These are phyloP conservation scores for Nasua narica DNA, from an alignment of 2,797 vertebrate species.

Conservation along the genomic window DNA sequence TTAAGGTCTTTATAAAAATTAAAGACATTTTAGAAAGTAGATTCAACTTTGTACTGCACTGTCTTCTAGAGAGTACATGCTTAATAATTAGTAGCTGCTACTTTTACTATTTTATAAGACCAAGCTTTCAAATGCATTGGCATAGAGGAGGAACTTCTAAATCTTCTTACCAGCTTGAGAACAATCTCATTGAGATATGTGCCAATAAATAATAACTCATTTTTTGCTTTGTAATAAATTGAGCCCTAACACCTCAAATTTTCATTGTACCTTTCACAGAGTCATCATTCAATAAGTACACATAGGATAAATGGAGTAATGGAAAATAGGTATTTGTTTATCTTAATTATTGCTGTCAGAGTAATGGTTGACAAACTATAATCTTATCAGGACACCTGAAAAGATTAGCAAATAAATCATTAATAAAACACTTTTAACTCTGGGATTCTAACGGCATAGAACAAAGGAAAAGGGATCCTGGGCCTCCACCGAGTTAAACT, in stretches of 20 bases:
- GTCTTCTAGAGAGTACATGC: neutral
- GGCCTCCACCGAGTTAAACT: neutral
- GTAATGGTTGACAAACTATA: neutral
- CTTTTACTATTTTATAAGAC: neutral
- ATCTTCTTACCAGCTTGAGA: neutral
- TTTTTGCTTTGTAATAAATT: neutral
- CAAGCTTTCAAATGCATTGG: neutral
- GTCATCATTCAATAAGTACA: neutral
- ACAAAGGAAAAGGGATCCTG: neutral
- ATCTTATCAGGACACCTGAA: neutral
- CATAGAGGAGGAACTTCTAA: neutral
- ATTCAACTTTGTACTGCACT: neutral
- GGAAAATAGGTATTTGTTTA: neutral
- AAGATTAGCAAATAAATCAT: neutral
- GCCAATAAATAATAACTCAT: neutral
- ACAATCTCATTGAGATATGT: neutral
- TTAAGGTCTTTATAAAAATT: constrained; percentile 14
- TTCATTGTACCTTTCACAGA: neutral
- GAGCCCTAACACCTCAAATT: neutral
- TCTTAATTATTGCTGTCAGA: neutral
- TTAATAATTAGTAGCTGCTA: neutral
- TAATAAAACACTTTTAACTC: neutral
- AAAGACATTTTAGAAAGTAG: neutral
- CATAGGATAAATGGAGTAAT: neutral
- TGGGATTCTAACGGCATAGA: neutral